These are phyloP conservation scores for Dendrolimus punctatus DNA, from an alignment of 1,140 invertebrate genomes.

Conservation along the genomic window DNA sequence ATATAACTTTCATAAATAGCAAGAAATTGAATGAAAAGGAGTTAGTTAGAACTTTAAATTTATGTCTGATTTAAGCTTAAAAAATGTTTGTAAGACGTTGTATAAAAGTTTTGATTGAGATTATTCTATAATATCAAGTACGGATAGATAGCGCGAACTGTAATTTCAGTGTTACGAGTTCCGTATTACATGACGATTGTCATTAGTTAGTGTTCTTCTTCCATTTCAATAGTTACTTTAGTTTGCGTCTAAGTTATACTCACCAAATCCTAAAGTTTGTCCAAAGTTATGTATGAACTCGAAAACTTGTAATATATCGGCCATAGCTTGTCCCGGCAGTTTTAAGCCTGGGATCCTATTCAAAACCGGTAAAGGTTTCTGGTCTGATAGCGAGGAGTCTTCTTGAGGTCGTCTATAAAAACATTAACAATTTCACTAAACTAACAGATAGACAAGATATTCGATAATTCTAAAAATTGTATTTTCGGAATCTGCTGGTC, in stretches of 20 bases:
- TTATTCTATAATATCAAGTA: too few species aligned
- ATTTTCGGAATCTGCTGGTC: too few species aligned
- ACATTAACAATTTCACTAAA: background rate
- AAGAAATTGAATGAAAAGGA: too few species aligned
- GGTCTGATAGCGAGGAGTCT: slow-evolving; percentile 85
- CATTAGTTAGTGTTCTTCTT: background rate
- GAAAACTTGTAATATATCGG: slow-evolving; percentile 93
- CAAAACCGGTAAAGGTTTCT: slow-evolving; percentile 82
- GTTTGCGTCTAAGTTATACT: slow-evolving; percentile 22
- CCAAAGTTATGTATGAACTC: slow-evolving; percentile 98
- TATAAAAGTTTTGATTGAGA: too few species aligned
- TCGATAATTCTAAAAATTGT: too few species aligned
- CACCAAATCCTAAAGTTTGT: slow-evolving; percentile 92
- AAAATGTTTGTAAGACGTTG: too few species aligned
- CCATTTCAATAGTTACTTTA: background rate
- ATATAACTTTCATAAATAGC: too few species aligned
- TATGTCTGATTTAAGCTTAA: too few species aligned
- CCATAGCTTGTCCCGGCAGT: slow-evolving; percentile 89
- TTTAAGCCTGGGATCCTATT: slow-evolving; percentile 86
- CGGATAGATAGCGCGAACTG: too few species aligned
- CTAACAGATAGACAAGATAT: too few species aligned
- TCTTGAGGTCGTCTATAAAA: slow-evolving; percentile 85
- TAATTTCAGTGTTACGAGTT: too few species aligned
- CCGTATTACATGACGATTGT: background rate
- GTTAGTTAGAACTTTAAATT: too few species aligned